Evolutionary conservation across 2,113 vertebrate genomes (phyloP).

Genomic region (Crotalus viridis): DNA sequence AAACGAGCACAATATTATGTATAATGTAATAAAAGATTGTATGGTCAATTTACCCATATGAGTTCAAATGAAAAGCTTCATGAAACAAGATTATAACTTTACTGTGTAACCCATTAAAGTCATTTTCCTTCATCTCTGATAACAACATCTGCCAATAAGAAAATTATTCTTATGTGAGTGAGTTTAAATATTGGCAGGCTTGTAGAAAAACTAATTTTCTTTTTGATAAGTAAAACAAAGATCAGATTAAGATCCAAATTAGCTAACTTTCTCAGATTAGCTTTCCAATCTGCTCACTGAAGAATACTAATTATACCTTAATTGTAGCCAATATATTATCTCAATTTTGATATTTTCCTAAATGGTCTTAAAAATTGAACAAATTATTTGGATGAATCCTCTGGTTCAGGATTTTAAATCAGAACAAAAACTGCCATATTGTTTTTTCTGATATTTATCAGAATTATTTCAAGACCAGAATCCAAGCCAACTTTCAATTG

Average conservation of each 20-base stretch:
- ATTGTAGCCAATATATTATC: background rate
- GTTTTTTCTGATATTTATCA: background rate
- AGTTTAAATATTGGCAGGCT: background rate
- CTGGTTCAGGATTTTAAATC: background rate
- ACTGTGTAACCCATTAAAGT: background rate
- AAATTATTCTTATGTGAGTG: background rate
- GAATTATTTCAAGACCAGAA: background rate
- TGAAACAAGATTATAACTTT: background rate
- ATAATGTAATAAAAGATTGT: background rate
- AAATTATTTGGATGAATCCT: background rate
- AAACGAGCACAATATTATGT: background rate
- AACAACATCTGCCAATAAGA: background rate
- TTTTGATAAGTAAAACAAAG: background rate
- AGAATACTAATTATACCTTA: background rate
- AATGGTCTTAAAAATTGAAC: background rate
- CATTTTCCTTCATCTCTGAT: background rate
- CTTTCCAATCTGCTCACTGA: background rate
- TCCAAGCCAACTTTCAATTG: background rate
- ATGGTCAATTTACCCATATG: background rate
- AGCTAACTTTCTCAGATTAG: background rate
- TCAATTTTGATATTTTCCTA: background rate
- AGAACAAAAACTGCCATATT: background rate
- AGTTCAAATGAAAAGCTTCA: background rate
- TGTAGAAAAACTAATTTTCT: background rate
- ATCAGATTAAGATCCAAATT: background rate